Conservation (phyloP, 1,140 invertebrate species). For the Scaptomyza pallida region DNA sequence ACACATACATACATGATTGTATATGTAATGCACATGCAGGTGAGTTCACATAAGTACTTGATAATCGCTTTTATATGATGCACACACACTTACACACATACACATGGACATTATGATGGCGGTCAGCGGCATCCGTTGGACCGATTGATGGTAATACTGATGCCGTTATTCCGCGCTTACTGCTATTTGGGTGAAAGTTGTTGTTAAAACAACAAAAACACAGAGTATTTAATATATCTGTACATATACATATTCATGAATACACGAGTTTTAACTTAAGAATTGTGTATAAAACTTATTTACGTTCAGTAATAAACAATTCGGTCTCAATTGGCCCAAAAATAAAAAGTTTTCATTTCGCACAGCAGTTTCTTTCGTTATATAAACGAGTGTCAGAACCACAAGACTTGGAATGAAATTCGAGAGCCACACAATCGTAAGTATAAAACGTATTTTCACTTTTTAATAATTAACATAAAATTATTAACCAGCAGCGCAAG, state of each 20-base stretch:
- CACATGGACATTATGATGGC: constrained; percentile 24
- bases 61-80: constrained; percentile 17
- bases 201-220: constrained; percentile 29
- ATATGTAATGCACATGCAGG: constrained; percentile 18
- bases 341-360: too few species aligned
- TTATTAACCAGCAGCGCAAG: constrained; percentile 69
- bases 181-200: constrained; percentile 66
- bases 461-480: constrained; percentile 83
- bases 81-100: too few species aligned
- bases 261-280: not conserved
- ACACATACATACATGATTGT: not conserved
- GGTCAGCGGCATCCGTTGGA: constrained; percentile 33
- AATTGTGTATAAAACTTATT: not conserved
- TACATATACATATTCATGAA: not conserved
- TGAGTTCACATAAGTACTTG: constrained; percentile 34
- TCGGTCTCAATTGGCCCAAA: constrained; percentile 24
- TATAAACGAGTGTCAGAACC: constrained; percentile 61
- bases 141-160: constrained; percentile 59
- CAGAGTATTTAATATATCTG: constrained; percentile 8
- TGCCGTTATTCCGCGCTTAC: constrained; percentile 33
- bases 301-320: constrained; percentile 5
- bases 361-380: constrained; percentile 40
- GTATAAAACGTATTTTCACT: constrained; percentile 72
- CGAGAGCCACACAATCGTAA: constrained; percentile 46
- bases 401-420: constrained; percentile 20